Evolutionary conservation across 2,888 invertebrate species (phyloP), one percentile per base, ranked within the genome.

Genomic region (Pachliopta kotzebuea): DNA sequence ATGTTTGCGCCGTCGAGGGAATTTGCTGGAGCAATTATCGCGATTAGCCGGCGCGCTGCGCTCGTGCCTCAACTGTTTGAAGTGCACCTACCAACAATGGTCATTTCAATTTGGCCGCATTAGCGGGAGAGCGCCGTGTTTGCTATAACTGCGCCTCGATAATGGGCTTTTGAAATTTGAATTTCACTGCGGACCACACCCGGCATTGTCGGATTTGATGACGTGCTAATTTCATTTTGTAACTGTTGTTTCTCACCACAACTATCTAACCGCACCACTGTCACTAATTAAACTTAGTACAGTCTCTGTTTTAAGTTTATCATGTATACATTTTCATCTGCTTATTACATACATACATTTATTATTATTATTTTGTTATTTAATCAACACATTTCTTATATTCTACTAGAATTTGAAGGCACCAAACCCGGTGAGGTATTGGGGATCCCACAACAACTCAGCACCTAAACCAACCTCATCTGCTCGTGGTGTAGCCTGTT

Each of bases 101-200:
- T 81, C 78, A 77, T 79, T 82, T 88, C 85, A 86, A 88, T 88
- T 86, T 83, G 68, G 78, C 73, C 71, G 72, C 71, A 78, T 87
- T 86, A 86, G 69, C 81, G 74, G 62, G 61, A 68, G 72, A 70
- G 66, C 62, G 76, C 63, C 53, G 74, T 75, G 74, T 77, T 76
- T 75, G 70, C 55, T 57, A 61, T 67, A 68, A 64, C 68, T 64
- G 64, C 65, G 68, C 67, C 17, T 55, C 67, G 68, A 68, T 73
- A 72, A 71, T 72, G 65, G 64, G 57, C 61, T 71, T 71, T 73
- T 69, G 71, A 73, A 74, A 75, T 74, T 71, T 69, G 70, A 70
- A 69, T 75, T 75, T 77, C 76, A 73, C 74, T 74, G 72, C 69
- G 65, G 77, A 76, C 77, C 76, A 76, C 76, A 79, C 77, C 76